These are phyloP conservation scores for Ceratotherium simum DNA, from an alignment of 2,113 vertebrate genomes.

Conservation along the genomic window DNA sequence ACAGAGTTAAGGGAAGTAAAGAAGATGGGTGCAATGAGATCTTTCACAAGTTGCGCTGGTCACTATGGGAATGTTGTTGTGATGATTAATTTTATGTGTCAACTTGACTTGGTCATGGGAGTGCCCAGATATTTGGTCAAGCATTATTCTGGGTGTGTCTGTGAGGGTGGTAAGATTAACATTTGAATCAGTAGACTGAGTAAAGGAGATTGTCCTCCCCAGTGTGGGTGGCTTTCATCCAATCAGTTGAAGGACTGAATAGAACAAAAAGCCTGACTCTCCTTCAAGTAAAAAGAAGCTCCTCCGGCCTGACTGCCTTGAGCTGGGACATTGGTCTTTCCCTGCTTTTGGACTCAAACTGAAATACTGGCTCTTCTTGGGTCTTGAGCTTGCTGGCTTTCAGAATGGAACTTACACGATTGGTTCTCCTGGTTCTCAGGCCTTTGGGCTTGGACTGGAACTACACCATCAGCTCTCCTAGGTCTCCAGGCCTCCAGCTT, in stretches of 20 bases:
- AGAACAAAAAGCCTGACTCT: neutral
- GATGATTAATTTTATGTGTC: neutral
- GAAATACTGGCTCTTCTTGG: neutral
- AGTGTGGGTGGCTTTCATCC: neutral
- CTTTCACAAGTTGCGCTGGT: neutral
- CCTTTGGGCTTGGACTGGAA: neutral
- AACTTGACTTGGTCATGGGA: neutral
- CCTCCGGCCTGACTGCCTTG: neutral
- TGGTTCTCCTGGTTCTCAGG: neutral
- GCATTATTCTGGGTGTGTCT: neutral
- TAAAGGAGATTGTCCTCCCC: neutral
- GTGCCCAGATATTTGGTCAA: neutral
- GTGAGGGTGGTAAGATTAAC: neutral
- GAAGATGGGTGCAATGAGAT: neutral
- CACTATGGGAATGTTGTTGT: neutral
- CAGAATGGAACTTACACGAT: neutral
- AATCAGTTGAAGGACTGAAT: neutral
- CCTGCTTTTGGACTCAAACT: neutral
- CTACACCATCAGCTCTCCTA: neutral
- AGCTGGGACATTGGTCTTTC: neutral
- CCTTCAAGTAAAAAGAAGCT: neutral
- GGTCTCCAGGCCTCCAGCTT: neutral
- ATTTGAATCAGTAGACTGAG: neutral
- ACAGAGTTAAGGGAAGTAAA: neutral
- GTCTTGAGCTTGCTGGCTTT: neutral